Evolutionary conservation across 2,797 vertebrate genomes (phyloP).

Genomic region (Oryzias sinensis): DNA sequence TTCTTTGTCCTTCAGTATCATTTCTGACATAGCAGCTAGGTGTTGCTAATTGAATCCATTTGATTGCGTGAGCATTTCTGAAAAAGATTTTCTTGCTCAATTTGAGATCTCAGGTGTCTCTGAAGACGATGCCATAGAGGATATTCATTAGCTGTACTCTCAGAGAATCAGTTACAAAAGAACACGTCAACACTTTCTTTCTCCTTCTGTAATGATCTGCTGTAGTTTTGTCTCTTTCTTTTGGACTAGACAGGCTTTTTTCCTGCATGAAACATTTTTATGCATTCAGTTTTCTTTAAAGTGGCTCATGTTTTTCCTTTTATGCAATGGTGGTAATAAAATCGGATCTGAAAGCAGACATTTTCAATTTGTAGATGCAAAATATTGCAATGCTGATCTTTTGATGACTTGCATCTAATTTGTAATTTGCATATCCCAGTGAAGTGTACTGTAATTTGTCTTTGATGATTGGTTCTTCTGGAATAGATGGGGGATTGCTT

Average conservation of each 20-base stretch:
- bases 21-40: no score
- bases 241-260: neutral
- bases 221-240: neutral
- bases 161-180: no score
- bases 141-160: no score
- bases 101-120: no score
- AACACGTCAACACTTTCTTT: no score
- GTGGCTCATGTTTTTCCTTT: constrained; percentile 28
- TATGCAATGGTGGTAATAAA: constrained; percentile 60
- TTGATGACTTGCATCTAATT: constrained; percentile 82
- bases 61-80: no score
- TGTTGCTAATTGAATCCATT: no score
- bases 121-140: no score
- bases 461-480: constrained; percentile 81
- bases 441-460: constrained; percentile 83
- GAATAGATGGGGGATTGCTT: constrained; percentile 78
- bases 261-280: neutral
- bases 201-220: no score
- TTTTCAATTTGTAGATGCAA: constrained; percentile 77
- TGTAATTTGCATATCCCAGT: constrained; percentile 81
- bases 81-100: no score
- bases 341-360: constrained; percentile 71
- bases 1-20: no score
- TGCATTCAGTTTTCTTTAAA: neutral
- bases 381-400: constrained; percentile 79